phyloP scores from a whole-genome alignment of 1,140 invertebrate genomes.

The Dendrolimus punctatus region DNA sequence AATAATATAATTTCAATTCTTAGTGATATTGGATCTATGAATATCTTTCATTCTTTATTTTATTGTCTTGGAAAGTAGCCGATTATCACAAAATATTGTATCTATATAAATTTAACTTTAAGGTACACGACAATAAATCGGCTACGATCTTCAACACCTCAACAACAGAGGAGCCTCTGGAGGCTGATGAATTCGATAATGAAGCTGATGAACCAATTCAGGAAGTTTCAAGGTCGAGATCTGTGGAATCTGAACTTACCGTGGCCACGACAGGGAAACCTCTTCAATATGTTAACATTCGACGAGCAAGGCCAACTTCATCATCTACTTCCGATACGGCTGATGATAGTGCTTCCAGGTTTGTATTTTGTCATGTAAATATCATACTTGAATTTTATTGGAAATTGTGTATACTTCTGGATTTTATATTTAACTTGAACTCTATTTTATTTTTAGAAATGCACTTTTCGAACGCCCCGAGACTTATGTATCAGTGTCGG shows the following conservation, averaged over 20 bases:
- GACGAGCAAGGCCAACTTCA: conserved; percentile 73
- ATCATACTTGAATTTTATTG: no score
- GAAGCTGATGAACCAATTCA: conserved; percentile 22
- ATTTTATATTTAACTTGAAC: not conserved
- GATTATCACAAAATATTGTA: not conserved
- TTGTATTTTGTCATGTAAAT: conserved; percentile 4
- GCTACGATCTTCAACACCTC: conserved; percentile 33
- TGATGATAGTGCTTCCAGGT: conserved; percentile 48
- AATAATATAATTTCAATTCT: no score
- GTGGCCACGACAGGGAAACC: conserved; percentile 45
- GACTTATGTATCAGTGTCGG: conserved; percentile 31
- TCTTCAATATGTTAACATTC: conserved; percentile 79
- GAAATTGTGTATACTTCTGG: no score
- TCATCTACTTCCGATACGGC: conserved; percentile 33
- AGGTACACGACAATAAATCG: conserved; percentile 74
- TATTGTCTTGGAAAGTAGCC: no score
- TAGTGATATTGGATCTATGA: no score
- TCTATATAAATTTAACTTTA: conserved; percentile 9
- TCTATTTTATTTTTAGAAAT: conserved; percentile 34
- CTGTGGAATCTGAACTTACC: conserved; percentile 29
- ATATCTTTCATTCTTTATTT: no score
- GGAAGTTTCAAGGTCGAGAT: conserved; percentile 20
- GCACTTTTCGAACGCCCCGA: conserved; percentile 51
- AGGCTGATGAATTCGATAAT: conserved; percentile 42
- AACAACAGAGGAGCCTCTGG: conserved; percentile 32